Evolutionary conservation across 2,888 invertebrate genomes (phyloP).

Genomic region (Eupithecia centaureata): DNA sequence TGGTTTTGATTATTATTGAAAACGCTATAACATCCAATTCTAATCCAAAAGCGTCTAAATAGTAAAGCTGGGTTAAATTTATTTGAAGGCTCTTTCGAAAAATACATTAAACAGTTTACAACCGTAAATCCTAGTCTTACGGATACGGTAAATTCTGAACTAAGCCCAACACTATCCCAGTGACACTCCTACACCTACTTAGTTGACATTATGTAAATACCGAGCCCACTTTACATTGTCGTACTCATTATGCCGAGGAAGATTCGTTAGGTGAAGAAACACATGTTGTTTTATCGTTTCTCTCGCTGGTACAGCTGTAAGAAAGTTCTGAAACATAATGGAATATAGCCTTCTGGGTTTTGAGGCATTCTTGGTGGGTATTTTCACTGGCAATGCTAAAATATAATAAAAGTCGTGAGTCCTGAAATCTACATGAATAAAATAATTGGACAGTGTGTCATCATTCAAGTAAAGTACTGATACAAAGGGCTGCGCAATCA

Average conservation of each 20-base stretch:
- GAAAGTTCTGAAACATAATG: constrained; percentile 51
- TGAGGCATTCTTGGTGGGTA: neutral
- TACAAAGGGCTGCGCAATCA: too few relatives aligned
- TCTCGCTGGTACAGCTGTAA: constrained; percentile 51
- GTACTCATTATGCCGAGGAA: constrained; percentile 80
- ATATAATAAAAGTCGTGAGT: too few relatives aligned
- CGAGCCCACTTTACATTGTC: constrained; percentile 80
- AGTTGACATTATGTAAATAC: constrained; percentile 84
- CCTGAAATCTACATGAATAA: too few relatives aligned
- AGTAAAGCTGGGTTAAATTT: too few relatives aligned
- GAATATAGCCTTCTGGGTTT: neutral
- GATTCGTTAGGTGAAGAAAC: constrained; percentile 85
- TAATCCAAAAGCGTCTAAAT: too few relatives aligned
- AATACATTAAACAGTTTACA: neutral
- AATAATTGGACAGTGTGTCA: too few relatives aligned
- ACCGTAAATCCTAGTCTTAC: neutral
- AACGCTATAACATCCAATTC: too few relatives aligned
- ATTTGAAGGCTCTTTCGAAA: too few relatives aligned
- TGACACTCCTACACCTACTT: constrained; percentile 81
- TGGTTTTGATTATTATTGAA: neutral
- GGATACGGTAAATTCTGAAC: constrained; percentile 3
- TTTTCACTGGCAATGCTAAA: too few relatives aligned
- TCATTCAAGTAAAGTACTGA: too few relatives aligned
- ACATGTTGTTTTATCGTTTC: constrained; percentile 81
- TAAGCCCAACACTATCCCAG: constrained; percentile 42